phyloP scores from a whole-genome alignment of 2,888 invertebrate species.

The Sepiola atlantica region DNA sequence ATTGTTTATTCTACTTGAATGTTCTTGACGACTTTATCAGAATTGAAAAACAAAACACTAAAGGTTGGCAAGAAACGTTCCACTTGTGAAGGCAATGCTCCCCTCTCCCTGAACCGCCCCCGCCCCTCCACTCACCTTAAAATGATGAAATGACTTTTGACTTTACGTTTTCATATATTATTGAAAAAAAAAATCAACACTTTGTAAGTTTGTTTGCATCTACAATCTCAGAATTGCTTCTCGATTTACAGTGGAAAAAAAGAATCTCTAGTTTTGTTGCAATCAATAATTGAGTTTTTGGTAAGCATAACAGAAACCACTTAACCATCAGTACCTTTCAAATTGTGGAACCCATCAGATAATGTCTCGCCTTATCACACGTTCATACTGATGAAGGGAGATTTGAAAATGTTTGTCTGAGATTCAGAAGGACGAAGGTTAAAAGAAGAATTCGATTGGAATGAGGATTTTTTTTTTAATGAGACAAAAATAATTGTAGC shows the following conservation, averaged over 20 bases:
- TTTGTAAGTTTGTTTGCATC: background rate
- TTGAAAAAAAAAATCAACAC: background rate
- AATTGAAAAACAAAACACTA: too few relatives aligned
- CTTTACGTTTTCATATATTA: too few relatives aligned
- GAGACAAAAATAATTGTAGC: too few relatives aligned
- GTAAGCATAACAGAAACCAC: background rate
- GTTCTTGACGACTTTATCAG: too few relatives aligned
- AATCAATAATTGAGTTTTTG: background rate
- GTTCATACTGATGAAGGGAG: background rate
- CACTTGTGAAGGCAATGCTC: too few relatives aligned
- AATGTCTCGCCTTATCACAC: background rate
- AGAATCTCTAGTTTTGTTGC: background rate
- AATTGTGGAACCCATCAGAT: background rate
- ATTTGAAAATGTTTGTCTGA: background rate
- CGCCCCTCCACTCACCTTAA: background rate
- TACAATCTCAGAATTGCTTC: constrained; percentile 16
- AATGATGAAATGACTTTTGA: background rate
- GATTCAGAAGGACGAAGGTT: background rate
- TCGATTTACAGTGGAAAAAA: background rate
- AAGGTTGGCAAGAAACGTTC: too few relatives aligned
- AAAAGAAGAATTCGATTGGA: background rate
- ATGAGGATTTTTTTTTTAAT: too few relatives aligned
- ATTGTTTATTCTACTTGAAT: too few relatives aligned
- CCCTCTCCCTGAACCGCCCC: too few relatives aligned
- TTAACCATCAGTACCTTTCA: background rate